Base-by-base conservation (phyloP, 2,797 vertebrate genomes). In the Tapirus indicus region DNA sequence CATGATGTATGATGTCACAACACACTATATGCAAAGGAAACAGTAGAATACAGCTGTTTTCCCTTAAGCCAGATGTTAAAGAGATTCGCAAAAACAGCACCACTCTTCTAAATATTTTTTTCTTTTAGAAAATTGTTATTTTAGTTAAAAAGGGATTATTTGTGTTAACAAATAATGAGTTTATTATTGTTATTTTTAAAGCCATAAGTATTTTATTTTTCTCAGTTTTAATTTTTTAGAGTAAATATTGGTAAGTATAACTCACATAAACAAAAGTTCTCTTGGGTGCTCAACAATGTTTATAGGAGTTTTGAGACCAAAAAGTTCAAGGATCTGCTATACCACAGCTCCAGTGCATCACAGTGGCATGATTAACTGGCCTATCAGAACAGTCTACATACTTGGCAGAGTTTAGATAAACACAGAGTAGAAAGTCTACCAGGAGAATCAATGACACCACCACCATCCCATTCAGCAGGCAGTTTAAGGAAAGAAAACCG, bases 51-150 rank as follows among this genome's bases (percentile, higher is more conserved):
- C 82, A 94, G 52, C 54, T 93, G 74, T 84, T 69, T 88, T 72
- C 82, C 38, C 75, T 84, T 93, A 96, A 91, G 93, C 20, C 72
- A 95, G 66, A 96, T 44, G 74, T 88, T 56, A 92, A 91, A 60
- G 47, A 91, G 35, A 78, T 44, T 35, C 68, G 14, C 12, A 74
- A 78, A 83, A 91, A 64, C 25, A 85, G 56, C 84, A 21, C 54
- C 38, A 20, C 29, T 72, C 64, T 88, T 84, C 64, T 49, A 91
- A 94, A 87, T 75, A 90, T 44, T 69, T 88, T 96, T 78, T 92
- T 77, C 56, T 71, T 94, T 66, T 78, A 86, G 27, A 77, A 89
- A 75, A 62, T n/a, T 62, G 41, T 88, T 77, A 56, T 77, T 83
- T 83, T 78, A 69, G 38, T 66, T 95, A 10, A 62, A 86, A 82